Base-by-base conservation (phyloP, 2,888 invertebrate species). In the Aspidiotus destructor region DNA sequence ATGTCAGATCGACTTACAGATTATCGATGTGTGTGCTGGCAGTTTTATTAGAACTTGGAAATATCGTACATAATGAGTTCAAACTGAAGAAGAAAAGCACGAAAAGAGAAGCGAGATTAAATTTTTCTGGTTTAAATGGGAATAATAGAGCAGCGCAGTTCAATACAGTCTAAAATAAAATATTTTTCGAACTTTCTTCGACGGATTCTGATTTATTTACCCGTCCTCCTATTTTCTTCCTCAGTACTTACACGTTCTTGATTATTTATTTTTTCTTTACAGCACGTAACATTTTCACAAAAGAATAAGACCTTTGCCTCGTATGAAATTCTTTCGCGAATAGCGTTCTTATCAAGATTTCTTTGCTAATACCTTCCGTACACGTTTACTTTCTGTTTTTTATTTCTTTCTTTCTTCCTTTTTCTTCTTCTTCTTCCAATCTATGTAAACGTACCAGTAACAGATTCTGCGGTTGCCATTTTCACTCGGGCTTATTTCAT, bases 121-220 rank as follows among this genome's bases (percentile, higher is more conserved):
- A 48, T 48, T 48, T 48, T 48, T 48, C 48, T 48, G 11, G 48
- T n/a, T 48, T 48, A 28, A 28, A 28, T 28, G 28, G 28, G 28
- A 28, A 28, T 28, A 28, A 28, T 28, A 28, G 28, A 28, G 28
- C 28, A 28, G 2, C 28, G 5, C 28, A 28, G 28, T 48, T 48
- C 2, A 48, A 48, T 13, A 48, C n/a, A 11, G 48, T 48, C 11
- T 48, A 48, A 28, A 28, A 48, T 48, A 6, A 48, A 48, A 48
- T 48, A 48, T 48, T 48, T 48, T 48, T 48, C 48, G 48, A 48
- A 48, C 48, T n/a, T 48, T n/a, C 48, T 48, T n/a, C 48, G 48
- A 48, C 48, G 48, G 48, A n/a, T 48, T 48, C n/a, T 48, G 11
- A 48, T 48, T 48, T 48, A 48, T 48, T 48, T 48, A 48, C 48